Base-by-base conservation (phyloP, 2,797 vertebrate species). In the Vireo griseus region DNA sequence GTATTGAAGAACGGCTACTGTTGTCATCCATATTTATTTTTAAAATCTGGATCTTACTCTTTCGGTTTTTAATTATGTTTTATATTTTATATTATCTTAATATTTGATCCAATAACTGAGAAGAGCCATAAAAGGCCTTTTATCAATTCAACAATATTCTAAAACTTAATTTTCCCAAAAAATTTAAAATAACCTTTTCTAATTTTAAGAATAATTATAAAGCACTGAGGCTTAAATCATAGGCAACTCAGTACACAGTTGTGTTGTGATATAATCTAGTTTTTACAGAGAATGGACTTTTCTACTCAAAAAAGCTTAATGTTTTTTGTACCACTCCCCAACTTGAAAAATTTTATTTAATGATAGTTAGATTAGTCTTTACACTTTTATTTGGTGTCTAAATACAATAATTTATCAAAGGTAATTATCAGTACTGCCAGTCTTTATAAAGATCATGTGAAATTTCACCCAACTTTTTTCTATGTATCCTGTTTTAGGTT, bases 91-190 rank as follows among this genome's bases (percentile, higher is more conserved):
- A 7, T 58, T 51, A 39, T 54, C 54, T 55, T 26, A 26, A 20
- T 57, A 44, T 28, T 51, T 73, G 11, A 68, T 28, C 3, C 10
- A 47, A 20, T 51, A 13, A n/a, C 14, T 47, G 12, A 42, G 8
- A 19, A 65, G 0, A 73, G 2, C 2, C 45, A n/a, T 51, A 39
- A n/a, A 72, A 78, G 1, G 4, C 7, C 4, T 28, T 6, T 25
- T 83, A 66, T 24, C 26, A 35, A 8, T 42, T 22, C 7, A 77
- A 39, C 11, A 39, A 39, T 39, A 45, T 63, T 51, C 26, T 42
- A 20, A 82, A 65, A 52, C 3, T 6, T 37, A 35, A 25, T 47
- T 68, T 76, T 76, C 9, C 61, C 5, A 67, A 54, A 44, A 67
- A 16, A 2, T 29, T 51, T 31, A 40, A 48, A 63, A 21, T 1